Evolutionary conservation across 1,140 invertebrate genomes (phyloP), one percentile per base, ranked within the genome.

Genomic region (Melipona quadrifasciata): DNA sequence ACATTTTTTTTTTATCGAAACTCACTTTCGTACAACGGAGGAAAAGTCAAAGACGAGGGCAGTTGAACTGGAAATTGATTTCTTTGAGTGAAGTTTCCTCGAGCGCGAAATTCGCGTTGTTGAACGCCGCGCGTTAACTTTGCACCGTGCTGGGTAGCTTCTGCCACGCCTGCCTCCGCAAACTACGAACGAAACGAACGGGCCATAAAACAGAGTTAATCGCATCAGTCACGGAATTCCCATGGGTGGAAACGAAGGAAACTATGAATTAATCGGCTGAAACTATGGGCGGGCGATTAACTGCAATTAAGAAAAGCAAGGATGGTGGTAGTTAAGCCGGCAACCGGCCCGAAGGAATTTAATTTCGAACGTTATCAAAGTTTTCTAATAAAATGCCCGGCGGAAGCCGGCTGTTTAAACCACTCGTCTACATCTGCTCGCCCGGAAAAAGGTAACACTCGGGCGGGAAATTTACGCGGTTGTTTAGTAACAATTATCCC

Each of bases 381-480:
- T 88, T 89, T 86, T 86, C 84, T 73, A 86, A 89, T 86, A 88
- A 86, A 82, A 79, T 61, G 57, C 24, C 2, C 21, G 58, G 31
- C 51, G 34, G 14, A 65, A 21, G 55, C 17, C 65, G 68, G 57
- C n/a, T 71, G 65, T 83, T 86, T 80, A 77, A 86, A 74, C 21
- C 72, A 58, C 72, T 82, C 84, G 21, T 64, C 68, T 55, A 71
- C 87, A 71, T 67, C 86, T 80, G 79, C 71, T 85, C 67, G 6
- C 3, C 27, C 2, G 27, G 47, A 71, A 64, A 55, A 16, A 34
- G 16, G 75, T 57, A n/a, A 84, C 71, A n/a, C 10, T 47, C 8
- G 6, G 39, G 6, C 6, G 39, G 39, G 64, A 71, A 71, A 61
- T 68, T 21, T 24, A 24, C 61, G 47, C 34, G 51, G 51, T 17